phyloP scores from a whole-genome alignment of 2,888 invertebrate genomes.

The Drosophila cognata region DNA sequence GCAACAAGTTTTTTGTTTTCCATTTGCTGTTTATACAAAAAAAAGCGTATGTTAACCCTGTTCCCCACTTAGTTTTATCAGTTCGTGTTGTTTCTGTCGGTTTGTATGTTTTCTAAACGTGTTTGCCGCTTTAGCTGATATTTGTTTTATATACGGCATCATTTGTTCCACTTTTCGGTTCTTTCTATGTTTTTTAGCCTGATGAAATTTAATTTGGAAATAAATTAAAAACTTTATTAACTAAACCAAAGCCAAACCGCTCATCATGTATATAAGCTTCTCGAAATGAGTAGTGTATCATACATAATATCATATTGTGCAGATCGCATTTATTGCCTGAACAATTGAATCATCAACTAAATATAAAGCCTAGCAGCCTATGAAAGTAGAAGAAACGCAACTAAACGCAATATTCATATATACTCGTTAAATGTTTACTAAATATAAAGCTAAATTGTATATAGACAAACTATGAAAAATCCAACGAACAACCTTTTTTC shows the following conservation, averaged over 20 bases:
- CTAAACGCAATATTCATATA: constrained; percentile 36
- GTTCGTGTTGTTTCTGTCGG: constrained; percentile 72
- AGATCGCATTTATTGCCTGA: constrained; percentile 48
- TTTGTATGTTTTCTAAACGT: constrained; percentile 72
- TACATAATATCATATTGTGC: constrained; percentile 50
- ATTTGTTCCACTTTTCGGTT: constrained; percentile 41
- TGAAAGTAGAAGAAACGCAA: constrained; percentile 55
- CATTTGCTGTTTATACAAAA: constrained; percentile 65
- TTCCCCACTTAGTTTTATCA: constrained; percentile 49
- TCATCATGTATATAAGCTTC: constrained; percentile 77
- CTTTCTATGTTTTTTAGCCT: constrained; percentile 39
- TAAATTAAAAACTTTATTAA: constrained; percentile 22
- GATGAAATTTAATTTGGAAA: constrained; percentile 19
- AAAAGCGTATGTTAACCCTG: constrained; percentile 48
- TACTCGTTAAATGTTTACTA: constrained; percentile 51
- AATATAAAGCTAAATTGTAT: constrained; percentile 65
- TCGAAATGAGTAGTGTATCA: constrained; percentile 66
- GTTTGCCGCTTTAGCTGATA: constrained; percentile 61
- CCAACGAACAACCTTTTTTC: constrained; percentile 78
- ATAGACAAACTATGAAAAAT: constrained; percentile 71
- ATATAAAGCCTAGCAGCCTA: constrained; percentile 63
- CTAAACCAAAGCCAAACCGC: constrained; percentile 50
- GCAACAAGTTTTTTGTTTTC: constrained; percentile 48
- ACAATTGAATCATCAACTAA: constrained; percentile 42
- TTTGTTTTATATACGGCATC: constrained; percentile 42